Evolutionary conservation across 2,888 invertebrate species (phyloP), one percentile per base, ranked within the genome.

Genomic region (Acanthosepion esculentum): DNA sequence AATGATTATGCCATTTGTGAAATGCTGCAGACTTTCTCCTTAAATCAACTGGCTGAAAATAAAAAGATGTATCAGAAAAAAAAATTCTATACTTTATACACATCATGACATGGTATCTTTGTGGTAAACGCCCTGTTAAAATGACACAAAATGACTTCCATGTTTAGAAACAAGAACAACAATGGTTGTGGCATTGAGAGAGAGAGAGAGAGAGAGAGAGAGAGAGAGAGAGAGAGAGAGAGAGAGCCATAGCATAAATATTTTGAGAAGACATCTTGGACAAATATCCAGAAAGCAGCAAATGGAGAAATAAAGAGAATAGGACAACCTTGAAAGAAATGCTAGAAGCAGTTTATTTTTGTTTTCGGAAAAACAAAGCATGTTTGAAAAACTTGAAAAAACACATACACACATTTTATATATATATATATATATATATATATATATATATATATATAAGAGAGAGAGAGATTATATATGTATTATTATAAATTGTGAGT

Each of bases 301-400:
- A 78, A 78, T 78, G 78, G 41, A n/a, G 15, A 78, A 15, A 78
- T n/a, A n/a, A n/a, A 78, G n/a, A n/a, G 3, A n/a, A n/a, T n/a
- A 78, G n/a, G n/a, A 78, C 78, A 78, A n/a, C n/a, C n/a, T 78
- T 78, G 10, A n/a, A 12, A 78, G n/a, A 78, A n/a, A 78, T 78
- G n/a, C 78, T 78, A n/a, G 10, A 78, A 78, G 78, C n/a, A 78
- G 78, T n/a, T n/a, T 78, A 78, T 78, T 78, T 78, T 78, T 78
- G 15, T 78, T 78, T 15, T 41, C n/a, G 4, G 15, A 15, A n/a
- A 78, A n/a, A 78, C 59, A 59, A 59, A 59, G 59, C 59, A 20
- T 23, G 23, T 59, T 59, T 59, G 59, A 59, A 59, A 59, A 23
- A 59, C 23, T 59, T 18, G 59, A 23, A 23, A 59, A 59, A 59